Evolutionary conservation across 1,140 invertebrate species (phyloP).

Genomic region (Halictus rubicundus): DNA sequence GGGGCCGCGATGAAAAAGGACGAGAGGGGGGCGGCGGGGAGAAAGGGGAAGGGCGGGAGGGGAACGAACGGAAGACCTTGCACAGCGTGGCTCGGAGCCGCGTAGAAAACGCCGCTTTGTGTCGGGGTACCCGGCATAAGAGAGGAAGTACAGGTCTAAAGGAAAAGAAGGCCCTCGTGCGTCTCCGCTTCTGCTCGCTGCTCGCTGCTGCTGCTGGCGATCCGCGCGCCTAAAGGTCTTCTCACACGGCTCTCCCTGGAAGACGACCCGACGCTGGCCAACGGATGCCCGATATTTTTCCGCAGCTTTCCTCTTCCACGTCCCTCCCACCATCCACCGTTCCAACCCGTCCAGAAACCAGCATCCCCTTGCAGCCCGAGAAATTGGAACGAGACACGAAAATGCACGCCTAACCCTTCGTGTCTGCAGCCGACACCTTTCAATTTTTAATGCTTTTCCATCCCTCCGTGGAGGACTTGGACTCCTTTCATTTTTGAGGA

Average conservation of each 20-base stretch:
- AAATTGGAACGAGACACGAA: too few relatives aligned
- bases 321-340: not conserved
- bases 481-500: too few relatives aligned
- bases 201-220: slow-evolving; percentile 25
- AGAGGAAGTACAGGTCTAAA: slow-evolving; percentile 57
- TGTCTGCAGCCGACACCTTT: too few relatives aligned
- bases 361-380: too few relatives aligned
- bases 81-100: slow-evolving; percentile 39
- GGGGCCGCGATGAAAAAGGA: slow-evolving; percentile 37
- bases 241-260: slow-evolving; percentile 29
- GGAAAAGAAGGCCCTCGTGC: slow-evolving; percentile 53
- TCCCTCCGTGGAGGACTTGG: too few relatives aligned
- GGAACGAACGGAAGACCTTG: slow-evolving; percentile 66
- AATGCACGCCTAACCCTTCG: too few relatives aligned
- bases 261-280: slow-evolving; percentile 5
- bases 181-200: slow-evolving; percentile 11
- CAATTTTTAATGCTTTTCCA: too few relatives aligned
- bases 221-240: slow-evolving; percentile 46
- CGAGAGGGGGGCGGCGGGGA: slow-evolving; percentile 9
- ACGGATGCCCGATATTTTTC: slow-evolving; percentile 5
- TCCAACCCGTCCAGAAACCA: too few relatives aligned
- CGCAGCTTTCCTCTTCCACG: not conserved
- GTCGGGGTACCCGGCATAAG: slow-evolving; percentile 48
- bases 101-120: slow-evolving; percentile 64
- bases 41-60: slow-evolving; percentile 38